These are phyloP conservation scores for Prenolepis imparis DNA, from an alignment of 2,888 invertebrate genomes.

Conservation along the genomic window DNA sequence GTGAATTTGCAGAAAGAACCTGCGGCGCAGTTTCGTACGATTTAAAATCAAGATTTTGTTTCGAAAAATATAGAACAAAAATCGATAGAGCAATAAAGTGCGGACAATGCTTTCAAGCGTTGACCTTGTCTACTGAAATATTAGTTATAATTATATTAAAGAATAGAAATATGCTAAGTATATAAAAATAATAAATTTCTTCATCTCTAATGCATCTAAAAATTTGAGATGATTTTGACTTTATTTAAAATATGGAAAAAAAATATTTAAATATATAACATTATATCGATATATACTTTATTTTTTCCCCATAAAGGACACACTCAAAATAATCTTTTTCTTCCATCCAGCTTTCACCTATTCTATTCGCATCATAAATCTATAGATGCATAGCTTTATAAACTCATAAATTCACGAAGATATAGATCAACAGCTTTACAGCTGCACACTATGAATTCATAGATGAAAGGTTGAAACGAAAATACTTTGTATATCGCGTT, in stretches of 20 bases:
- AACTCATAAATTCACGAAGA: constrained; percentile 51
- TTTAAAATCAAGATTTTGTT: constrained; percentile 22
- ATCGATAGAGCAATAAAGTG: constrained; percentile 31
- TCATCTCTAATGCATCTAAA: background rate
- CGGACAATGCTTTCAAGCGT: constrained; percentile 14
- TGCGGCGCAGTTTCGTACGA: constrained; percentile 47
- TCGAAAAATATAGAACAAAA: constrained; percentile 18
- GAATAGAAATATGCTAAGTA: background rate
- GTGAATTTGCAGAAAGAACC: constrained; percentile 60
- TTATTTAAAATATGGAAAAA: background rate
- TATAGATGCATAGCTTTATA: constrained; percentile 55
- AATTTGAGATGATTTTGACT: background rate
- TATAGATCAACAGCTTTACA: constrained; percentile 54
- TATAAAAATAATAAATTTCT: background rate
- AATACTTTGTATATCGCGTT: constrained; percentile 36
- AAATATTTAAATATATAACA: background rate
- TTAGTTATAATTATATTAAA: constrained; percentile 11
- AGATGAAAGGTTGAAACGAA: constrained; percentile 21
- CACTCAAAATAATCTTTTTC: constrained; percentile 30
- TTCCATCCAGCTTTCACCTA: constrained; percentile 9
- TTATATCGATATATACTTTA: background rate
- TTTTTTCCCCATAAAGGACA: background rate
- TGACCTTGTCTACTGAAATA: background rate
- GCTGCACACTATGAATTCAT: constrained; percentile 14
- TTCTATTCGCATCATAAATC: constrained; percentile 49